These are phyloP conservation scores for Corvus moneduloides DNA, from an alignment of 2,113 vertebrate species.

Conservation along the genomic window DNA sequence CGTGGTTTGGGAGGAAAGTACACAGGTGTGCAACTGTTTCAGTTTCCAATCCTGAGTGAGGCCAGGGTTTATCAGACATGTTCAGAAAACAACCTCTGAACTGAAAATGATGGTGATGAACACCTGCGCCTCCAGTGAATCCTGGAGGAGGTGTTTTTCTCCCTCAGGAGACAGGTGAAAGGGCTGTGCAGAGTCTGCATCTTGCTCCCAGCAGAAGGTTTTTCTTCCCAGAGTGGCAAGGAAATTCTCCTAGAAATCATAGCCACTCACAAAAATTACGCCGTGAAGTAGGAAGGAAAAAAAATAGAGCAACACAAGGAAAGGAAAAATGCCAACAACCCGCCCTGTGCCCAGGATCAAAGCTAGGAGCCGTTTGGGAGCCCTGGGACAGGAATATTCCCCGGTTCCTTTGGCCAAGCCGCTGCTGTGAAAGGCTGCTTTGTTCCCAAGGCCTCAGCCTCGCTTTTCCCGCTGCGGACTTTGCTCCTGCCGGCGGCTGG, in stretches of 20 bases:
- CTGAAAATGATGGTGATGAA: not conserved
- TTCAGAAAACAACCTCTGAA: not conserved
- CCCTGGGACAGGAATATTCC: not conserved
- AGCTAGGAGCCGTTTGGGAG: not conserved
- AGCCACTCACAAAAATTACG: not conserved
- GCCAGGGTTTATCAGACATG: not conserved
- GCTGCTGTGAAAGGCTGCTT: conserved; percentile 36
- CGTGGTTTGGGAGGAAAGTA: not conserved
- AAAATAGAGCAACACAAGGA: not conserved
- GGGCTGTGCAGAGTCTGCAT: accelerated
- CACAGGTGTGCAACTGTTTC: not conserved
- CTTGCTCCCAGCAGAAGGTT: not conserved
- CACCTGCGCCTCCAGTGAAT: not conserved
- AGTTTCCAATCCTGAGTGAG: not conserved
- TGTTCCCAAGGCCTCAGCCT: not conserved
- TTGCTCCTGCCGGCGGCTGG: accelerated
- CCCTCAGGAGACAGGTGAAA: not conserved
- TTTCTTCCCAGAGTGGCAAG: not conserved
- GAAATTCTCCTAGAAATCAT: not conserved
- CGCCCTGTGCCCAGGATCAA: not conserved
- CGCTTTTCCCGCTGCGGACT: not conserved
- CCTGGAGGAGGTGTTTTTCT: not conserved
- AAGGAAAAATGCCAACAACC: not conserved
- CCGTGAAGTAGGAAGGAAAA: not conserved
- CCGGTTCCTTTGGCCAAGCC: not conserved